These are phyloP conservation scores for Tetraodon nigroviridis DNA, from an alignment of 2,113 vertebrate species.

Conservation along the genomic window DNA sequence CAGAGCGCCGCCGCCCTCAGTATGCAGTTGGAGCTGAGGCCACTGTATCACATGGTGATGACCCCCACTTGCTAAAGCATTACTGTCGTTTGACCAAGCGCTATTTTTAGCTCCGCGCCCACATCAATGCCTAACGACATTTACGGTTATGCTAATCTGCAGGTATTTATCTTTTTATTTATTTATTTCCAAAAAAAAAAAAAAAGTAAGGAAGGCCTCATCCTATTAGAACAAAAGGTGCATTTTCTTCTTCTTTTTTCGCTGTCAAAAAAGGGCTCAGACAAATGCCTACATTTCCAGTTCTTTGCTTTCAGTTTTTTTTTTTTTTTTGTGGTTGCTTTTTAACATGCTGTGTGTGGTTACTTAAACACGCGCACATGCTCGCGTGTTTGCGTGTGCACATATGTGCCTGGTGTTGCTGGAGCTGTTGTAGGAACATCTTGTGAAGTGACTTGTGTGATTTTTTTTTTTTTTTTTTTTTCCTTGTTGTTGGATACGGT, in stretches of 20 bases:
- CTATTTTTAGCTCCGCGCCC: constrained; percentile 77
- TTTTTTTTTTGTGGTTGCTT: constrained; percentile 50
- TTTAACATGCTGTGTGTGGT: constrained; percentile 48
- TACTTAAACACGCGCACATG: constrained; percentile 52
- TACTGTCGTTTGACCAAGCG: constrained; percentile 70
- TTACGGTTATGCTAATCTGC: constrained; percentile 70
- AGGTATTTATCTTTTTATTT: constrained; percentile 30
- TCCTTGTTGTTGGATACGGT: constrained; percentile 73
- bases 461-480: constrained; percentile 29
- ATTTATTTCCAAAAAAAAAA: constrained; percentile 3
- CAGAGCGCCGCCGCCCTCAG: constrained; percentile 53
- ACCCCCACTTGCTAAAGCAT: constrained; percentile 64
- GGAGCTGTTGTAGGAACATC: constrained; percentile 64
- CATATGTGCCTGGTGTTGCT: constrained; percentile 58
- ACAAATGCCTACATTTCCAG: constrained; percentile 61
- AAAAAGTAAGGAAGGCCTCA: constrained; percentile 14
- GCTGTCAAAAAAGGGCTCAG: constrained; percentile 41
- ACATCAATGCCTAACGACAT: constrained; percentile 70
- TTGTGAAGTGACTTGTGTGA: constrained; percentile 71
- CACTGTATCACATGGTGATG: constrained; percentile 67
- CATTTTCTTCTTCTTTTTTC: constrained; percentile 41
- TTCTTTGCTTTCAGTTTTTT: constrained; percentile 60
- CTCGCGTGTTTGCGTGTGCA: constrained; percentile 24
- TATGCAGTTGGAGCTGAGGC: constrained; percentile 50
- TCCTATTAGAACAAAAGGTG: constrained; percentile 48